Conservation (phyloP, 1,140 invertebrate genomes). For the Leptonema lineaticorne region DNA sequence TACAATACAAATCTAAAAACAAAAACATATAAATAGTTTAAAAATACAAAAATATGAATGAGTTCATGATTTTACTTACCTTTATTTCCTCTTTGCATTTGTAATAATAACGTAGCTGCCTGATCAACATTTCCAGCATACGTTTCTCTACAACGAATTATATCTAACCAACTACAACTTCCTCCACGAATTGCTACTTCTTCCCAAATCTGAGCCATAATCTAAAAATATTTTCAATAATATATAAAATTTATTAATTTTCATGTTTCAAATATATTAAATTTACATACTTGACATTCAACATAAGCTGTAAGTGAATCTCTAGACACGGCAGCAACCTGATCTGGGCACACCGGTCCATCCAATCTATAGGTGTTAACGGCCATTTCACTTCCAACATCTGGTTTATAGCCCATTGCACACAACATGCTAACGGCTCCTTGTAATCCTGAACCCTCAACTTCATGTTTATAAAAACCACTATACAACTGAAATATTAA, state of each 20-base stretch:
- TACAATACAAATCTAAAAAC: conserved; percentile 40
- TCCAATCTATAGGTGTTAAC: conserved; percentile 60
- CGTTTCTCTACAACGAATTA: conserved; percentile 45
- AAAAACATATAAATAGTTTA: too few relatives aligned
- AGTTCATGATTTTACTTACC: conserved; percentile 12
- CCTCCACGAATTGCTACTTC: conserved; percentile 46
- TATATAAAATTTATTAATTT: background rate
- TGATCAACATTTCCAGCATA: conserved; percentile 37
- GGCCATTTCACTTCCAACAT: conserved; percentile 55
- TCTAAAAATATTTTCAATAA: conserved; percentile 48
- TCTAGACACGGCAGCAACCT: conserved; percentile 72
- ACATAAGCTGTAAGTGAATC: conserved; percentile 87
- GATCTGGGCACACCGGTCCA: conserved; percentile 77
- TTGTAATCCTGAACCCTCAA: conserved; percentile 70
- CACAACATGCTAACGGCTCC: conserved; percentile 75
- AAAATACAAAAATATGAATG: background rate
- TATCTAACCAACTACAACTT: conserved; percentile 48
- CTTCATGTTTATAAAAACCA: conserved; percentile 84
- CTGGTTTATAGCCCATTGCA: conserved; percentile 77
- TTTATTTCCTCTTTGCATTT: conserved; percentile 24
- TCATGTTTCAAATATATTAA: background rate
- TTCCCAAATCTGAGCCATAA: conserved; percentile 63
- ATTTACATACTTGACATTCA: conserved; percentile 73
- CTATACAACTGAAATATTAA: conserved; percentile 68
- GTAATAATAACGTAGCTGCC: conserved; percentile 37